Percentiles rank a stretch among this genome's conserved stretches.
Evolutionary conservation across 2,113 vertebrate species (phyloP).

Genomic region (Leptobrachium ailaonicum): DNA sequence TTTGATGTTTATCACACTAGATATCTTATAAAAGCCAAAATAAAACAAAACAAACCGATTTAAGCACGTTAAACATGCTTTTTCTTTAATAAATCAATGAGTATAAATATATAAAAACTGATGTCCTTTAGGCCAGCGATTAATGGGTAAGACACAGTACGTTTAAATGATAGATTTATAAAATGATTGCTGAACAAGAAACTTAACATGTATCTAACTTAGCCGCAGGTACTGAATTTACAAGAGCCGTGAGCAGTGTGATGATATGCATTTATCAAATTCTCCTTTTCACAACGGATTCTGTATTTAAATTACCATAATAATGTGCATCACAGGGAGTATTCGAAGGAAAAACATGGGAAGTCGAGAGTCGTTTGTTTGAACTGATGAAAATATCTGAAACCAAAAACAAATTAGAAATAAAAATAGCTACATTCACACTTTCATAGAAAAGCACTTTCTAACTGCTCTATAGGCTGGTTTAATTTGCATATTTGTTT

Average conservation of each 20-base stretch:
- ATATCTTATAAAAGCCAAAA: too few relatives aligned
- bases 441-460: conserved; percentile 8
- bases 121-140: conserved; percentile 66
- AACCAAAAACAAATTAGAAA: conserved; percentile 6
- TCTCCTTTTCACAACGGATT: conserved; percentile 61
- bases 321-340: conserved; percentile 62
- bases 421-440: not conserved
- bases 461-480: not conserved
- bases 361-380: conserved; percentile 63
- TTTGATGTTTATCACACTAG: too few relatives aligned
- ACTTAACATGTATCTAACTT: conserved; percentile 61
- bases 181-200: conserved; percentile 67
- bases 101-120: conserved; percentile 21
- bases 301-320: conserved; percentile 70
- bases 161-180: conserved; percentile 68
- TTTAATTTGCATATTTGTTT: conserved; percentile 26
- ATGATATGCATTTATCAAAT: conserved; percentile 67
- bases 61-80: too few relatives aligned
- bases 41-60: too few relatives aligned
- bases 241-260: conserved; percentile 66
- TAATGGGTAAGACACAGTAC: conserved; percentile 67
- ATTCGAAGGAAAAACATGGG: conserved; percentile 58
- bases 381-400: conserved; percentile 63
- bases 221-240: conserved; percentile 74
- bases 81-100: not conserved